These are phyloP conservation scores for Dendrolimus punctatus DNA, from an alignment of 1,140 invertebrate genomes.

Conservation along the genomic window DNA sequence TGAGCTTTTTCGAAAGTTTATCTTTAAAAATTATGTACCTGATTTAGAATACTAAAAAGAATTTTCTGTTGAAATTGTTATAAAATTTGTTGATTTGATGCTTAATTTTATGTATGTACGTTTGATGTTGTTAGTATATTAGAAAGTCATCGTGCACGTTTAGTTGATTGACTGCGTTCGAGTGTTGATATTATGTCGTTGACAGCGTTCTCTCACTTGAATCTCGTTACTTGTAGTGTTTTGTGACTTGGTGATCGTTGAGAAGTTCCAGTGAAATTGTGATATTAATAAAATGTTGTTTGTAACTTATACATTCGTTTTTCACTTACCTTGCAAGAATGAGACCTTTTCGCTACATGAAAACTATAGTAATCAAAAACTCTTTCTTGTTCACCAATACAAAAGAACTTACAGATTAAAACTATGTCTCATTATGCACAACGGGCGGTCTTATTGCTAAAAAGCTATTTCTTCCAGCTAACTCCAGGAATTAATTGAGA, in stretches of 20 bases:
- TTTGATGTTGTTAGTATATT: neutral
- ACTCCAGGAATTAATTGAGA: too few relatives aligned
- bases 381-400: too few relatives aligned
- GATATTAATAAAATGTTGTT: conserved; percentile 68
- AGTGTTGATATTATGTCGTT: conserved; percentile 19
- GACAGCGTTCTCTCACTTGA: conserved; percentile 32
- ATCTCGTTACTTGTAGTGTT: conserved; percentile 31
- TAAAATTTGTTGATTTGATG: conserved; percentile 16
- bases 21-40: conserved; percentile 48
- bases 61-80: conserved; percentile 10
- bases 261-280: conserved; percentile 63
- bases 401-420: too few relatives aligned
- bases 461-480: too few relatives aligned
- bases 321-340: neutral
- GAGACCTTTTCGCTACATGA: too few relatives aligned
- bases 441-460: too few relatives aligned
- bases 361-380: too few relatives aligned
- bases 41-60: conserved; percentile 35
- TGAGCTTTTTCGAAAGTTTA: too few relatives aligned
- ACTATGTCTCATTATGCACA: too few relatives aligned
- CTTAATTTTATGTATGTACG: neutral
- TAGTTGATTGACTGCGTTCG: conserved; percentile 24
- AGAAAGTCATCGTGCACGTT: conserved; percentile 11
- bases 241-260: conserved; percentile 30
- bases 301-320: conserved; percentile 10